A percentile compares a stretch with the other conserved stretches of the same genome.
phyloP scores from a whole-genome alignment of 1,140 invertebrate species.

The Drosophila nasuta region DNA sequence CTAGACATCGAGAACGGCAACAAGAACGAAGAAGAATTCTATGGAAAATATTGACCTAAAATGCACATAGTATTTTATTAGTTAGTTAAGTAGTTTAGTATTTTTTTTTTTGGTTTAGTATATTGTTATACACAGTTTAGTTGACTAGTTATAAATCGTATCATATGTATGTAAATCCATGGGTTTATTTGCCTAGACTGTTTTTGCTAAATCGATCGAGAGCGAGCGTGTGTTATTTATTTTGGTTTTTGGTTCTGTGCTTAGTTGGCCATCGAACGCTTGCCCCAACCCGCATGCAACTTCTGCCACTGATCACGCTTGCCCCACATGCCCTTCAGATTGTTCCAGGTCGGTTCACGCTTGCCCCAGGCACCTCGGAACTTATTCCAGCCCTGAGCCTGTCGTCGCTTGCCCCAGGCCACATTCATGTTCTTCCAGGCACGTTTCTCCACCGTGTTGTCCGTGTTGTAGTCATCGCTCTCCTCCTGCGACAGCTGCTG shows the following conservation, averaged over 20 bases:
- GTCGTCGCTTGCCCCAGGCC: conserved; percentile 88
- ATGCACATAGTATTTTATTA: conserved; percentile 19
- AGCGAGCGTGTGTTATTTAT: conserved; percentile 1
- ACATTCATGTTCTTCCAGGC: conserved; percentile 88
- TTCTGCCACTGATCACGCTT: conserved; percentile 86
- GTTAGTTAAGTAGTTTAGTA: conserved; percentile 1
- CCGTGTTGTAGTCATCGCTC: conserved; percentile 36
- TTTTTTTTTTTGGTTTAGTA: conserved; percentile 20
- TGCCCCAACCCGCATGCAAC: conserved; percentile 79
- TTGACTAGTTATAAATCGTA: conserved; percentile 39
- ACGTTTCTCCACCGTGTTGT: conserved; percentile 86
- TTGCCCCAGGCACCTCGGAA: conserved; percentile 89
- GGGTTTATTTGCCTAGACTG: conserved; percentile 33
- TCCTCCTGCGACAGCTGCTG: conserved; percentile 56
- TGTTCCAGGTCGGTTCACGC: conserved; percentile 90
- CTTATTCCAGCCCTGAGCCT: conserved; percentile 87
- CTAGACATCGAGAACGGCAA: conserved; percentile 39
- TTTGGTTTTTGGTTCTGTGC: too few species aligned
- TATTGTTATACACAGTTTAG: conserved; percentile 62
- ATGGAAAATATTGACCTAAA: conserved; percentile 29
- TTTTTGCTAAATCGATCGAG: background rate
- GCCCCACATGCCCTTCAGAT: conserved; percentile 90
- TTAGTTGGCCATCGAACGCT: conserved; percentile 64
- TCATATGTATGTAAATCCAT: conserved; percentile 28
- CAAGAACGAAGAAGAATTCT: conserved; percentile 23